These are phyloP conservation scores for Oncorhynchus masou DNA, from an alignment of 2,113 vertebrate genomes.

Conservation along the genomic window DNA sequence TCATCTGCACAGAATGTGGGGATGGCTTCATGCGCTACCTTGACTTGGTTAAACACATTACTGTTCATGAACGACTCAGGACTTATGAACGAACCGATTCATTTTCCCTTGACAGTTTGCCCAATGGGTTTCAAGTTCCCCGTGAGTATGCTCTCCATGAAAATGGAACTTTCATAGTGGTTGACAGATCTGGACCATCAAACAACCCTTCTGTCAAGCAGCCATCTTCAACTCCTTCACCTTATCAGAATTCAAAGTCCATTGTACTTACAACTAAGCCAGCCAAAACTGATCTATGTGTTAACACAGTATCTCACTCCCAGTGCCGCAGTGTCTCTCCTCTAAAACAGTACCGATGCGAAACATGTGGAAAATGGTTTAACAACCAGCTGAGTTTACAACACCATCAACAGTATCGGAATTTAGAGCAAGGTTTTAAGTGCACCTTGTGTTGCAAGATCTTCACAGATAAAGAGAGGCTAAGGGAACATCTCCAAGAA, in stretches of 20 bases:
- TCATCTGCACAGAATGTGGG: conserved; percentile 79
- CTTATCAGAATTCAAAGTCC: conserved; percentile 30
- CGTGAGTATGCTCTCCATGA: conserved; percentile 78
- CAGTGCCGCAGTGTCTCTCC: conserved; percentile 17
- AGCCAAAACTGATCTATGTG: conserved; percentile 27
- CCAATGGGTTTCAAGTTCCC: conserved; percentile 70
- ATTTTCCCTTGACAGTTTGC: conserved; percentile 68
- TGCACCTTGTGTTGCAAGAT: conserved; percentile 77
- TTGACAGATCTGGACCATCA: conserved; percentile 62
- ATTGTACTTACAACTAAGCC: conserved; percentile 38
- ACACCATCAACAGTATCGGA: conserved; percentile 74
- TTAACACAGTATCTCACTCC: conserved; percentile 24
- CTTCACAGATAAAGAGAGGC: conserved; percentile 62
- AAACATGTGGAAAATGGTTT: conserved; percentile 73
- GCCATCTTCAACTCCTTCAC: conserved; percentile 39
- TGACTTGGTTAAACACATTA: conserved; percentile 71
- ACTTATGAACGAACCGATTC: conserved; percentile 73
- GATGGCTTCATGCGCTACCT: conserved; percentile 75
- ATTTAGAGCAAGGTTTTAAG: conserved; percentile 70
- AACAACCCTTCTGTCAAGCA: conserved; percentile 53
- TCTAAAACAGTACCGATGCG: conserved; percentile 64
- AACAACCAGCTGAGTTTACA: conserved; percentile 68
- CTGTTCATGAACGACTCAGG: conserved; percentile 73
- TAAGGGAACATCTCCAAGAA: conserved; percentile 69
- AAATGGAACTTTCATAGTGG: conserved; percentile 74